Evolutionary conservation across 2,888 invertebrate species (phyloP).

Genomic region (Nebria salina): DNA sequence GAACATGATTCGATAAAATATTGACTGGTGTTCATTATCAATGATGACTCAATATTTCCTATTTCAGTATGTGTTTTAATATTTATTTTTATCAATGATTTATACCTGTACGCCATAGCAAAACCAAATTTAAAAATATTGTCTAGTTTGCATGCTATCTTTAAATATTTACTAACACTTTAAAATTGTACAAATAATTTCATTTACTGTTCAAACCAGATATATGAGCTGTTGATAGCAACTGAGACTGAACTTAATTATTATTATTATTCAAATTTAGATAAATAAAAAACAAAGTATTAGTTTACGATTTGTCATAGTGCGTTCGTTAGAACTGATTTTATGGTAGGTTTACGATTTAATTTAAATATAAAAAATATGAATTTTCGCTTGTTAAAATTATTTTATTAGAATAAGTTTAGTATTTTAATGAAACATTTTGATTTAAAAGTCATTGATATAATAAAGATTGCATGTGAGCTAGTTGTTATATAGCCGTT

Average conservation of each 20-base stretch:
- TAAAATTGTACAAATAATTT: neutral
- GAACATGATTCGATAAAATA: neutral
- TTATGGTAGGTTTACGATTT: too few relatives aligned
- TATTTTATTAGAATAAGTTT: too few relatives aligned
- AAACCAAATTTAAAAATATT: slow-evolving; percentile 32
- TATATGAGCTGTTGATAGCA: too few relatives aligned
- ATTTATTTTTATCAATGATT: slow-evolving; percentile 34
- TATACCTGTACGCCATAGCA: slow-evolving; percentile 30
- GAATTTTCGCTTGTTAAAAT: too few relatives aligned
- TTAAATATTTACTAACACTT: neutral
- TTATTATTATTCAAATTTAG: too few relatives aligned
- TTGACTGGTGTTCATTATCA: neutral
- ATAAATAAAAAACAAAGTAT: too few relatives aligned
- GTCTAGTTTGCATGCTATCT: slow-evolving; percentile 2
- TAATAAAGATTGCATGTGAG: neutral
- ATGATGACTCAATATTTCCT: neutral
- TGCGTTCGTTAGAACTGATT: too few relatives aligned
- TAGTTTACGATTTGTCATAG: too few relatives aligned
- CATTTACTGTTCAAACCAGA: neutral
- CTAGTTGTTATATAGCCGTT: neutral
- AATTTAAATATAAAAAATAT: too few relatives aligned
- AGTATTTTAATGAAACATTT: neutral
- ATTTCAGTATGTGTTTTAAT: neutral
- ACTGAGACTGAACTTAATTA: too few relatives aligned
- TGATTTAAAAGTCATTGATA: neutral